Conservation (phyloP, 1,140 invertebrate genomes). For the Scaptomyza graminum region DNA sequence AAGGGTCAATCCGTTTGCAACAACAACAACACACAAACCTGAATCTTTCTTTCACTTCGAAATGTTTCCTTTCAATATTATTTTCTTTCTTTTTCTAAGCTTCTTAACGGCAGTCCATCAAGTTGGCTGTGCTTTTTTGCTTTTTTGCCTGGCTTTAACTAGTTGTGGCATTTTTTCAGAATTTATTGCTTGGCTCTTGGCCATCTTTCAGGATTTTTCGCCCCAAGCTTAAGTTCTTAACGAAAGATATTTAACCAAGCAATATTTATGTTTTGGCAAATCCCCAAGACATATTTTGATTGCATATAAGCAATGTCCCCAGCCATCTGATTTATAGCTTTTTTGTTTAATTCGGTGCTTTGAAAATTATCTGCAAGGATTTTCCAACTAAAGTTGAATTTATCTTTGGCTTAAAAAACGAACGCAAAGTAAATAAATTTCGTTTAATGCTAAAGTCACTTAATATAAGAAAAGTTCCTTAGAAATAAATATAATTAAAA, state of each 20-base stretch:
- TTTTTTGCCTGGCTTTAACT: background rate
- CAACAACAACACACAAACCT: constrained; percentile 34
- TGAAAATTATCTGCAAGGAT: background rate
- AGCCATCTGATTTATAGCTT: too few relatives aligned
- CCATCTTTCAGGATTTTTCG: background rate
- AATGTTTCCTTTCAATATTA: constrained; percentile 4
- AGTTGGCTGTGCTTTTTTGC: background rate
- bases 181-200: constrained; percentile 1
- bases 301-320: background rate
- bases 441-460: too few relatives aligned
- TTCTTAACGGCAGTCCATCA: background rate
- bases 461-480: too few relatives aligned
- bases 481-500: too few relatives aligned
- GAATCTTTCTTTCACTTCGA: constrained; percentile 44
- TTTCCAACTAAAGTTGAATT: background rate
- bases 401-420: background rate
- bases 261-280: background rate
- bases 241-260: background rate
- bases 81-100: constrained; percentile 1
- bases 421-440: too few relatives aligned
- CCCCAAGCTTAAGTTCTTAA: background rate
- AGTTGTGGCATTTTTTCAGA: background rate
- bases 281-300: background rate
- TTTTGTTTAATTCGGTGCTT: too few relatives aligned
- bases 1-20: constrained; percentile 62